A percentile compares a stretch with the other conserved stretches of the same genome.
These are phyloP conservation scores for Benthosema pterotum DNA, from an alignment of 2,797 vertebrate genomes.

Conservation along the genomic window DNA sequence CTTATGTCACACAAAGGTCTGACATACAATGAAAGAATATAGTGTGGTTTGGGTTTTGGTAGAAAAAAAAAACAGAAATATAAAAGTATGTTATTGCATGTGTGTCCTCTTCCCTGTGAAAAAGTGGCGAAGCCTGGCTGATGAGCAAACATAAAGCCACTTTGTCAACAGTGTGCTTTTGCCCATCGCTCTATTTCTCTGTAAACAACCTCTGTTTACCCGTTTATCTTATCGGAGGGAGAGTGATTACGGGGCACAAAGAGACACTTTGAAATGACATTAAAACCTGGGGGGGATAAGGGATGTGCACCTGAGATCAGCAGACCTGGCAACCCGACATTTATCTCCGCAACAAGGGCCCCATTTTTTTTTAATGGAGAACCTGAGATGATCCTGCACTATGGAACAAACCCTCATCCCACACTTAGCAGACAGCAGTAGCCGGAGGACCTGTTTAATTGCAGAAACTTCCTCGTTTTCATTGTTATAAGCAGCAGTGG, in stretches of 20 bases:
- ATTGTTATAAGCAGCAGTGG: too few species aligned
- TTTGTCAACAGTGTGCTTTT: slow-evolving; percentile 37
- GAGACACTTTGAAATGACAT: slow-evolving; percentile 44
- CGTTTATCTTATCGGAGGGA: slow-evolving; percentile 44
- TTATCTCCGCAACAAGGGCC: slow-evolving; percentile 1
- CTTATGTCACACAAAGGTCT: too few species aligned
- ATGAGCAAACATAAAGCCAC: slow-evolving; percentile 16
- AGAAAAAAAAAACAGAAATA: not conserved
- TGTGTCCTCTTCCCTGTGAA: slow-evolving; percentile 23
- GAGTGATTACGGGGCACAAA: slow-evolving; percentile 23
- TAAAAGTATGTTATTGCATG: not conserved
- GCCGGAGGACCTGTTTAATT: too few species aligned
- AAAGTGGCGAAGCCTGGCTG: slow-evolving; percentile 38
- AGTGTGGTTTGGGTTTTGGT: too few species aligned
- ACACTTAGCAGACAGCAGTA: too few species aligned
- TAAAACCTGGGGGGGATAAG: slow-evolving; percentile 22
- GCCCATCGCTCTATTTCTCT: slow-evolving; percentile 17
- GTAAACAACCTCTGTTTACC: slow-evolving; percentile 42
- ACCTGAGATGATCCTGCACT: too few species aligned
- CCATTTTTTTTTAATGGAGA: not conserved
- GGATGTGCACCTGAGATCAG: not conserved
- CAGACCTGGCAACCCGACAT: not conserved
- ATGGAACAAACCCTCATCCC: not conserved
- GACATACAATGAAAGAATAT: too few species aligned
- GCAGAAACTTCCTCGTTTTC: too few species aligned